Base-by-base conservation (phyloP, 2,113 vertebrate genomes). In the Pygathrix nemaeus region DNA sequence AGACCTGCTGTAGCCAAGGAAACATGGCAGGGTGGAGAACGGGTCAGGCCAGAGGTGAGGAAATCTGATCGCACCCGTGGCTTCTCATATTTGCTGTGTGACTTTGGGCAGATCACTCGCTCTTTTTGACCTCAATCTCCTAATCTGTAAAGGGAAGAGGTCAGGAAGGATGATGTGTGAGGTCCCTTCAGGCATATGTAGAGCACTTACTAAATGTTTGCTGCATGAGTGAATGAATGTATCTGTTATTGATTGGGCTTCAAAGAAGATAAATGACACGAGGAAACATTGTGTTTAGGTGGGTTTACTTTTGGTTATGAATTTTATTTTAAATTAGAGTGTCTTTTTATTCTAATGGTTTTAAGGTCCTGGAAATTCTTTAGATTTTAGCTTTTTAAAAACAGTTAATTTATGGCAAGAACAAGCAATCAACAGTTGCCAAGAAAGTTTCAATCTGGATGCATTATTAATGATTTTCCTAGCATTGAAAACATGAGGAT, bases 401-500 rank as follows among this genome's bases (percentile, higher is more conserved):
- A 68, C 76, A 95, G n/a, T 92, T 84, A 72, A 89, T 66, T 64
- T 85, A 86, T 90, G 66, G 40, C 45, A 73, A 91, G 59, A 68
- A 93, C n/a, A 86, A 55, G 72, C 57, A 88, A 64, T 43, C n/a
- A 61, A 78, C 50, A 85, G 68, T 92, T 95, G 83, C 78, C n/a
- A 78, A 73, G 20, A 83, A 70, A 82, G 61, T 57, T 81, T 92
- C 55, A 89, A 1, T 89, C 27, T 17, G 3, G 40, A 35, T 89
- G 27, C 76, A 88, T 95, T 88, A 57, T 88, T 92, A 75, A 82
- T 95, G 35, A 64, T 94, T 64, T 87, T 90, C 50, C 79, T 93
- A 84, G 64, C 35, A 48, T 84, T 94, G 92, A 52, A 11, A 78
- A 59, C 86, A 38, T 61, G 64, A 94, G 59, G 61, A 52, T 73